Conservation (phyloP, 2,888 invertebrate genomes). For the Aromia moschata region DNA sequence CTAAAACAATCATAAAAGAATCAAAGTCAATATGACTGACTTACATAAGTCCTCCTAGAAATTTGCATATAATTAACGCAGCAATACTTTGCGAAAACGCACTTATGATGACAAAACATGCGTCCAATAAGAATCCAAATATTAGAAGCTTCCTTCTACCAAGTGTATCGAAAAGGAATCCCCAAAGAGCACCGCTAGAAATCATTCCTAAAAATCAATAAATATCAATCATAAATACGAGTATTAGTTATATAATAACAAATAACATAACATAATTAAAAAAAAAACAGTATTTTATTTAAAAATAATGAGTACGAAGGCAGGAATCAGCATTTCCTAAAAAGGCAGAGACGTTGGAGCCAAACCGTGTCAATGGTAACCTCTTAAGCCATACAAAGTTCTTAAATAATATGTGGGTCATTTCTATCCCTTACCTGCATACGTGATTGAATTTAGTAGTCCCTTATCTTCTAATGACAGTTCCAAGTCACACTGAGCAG, state of each 20-base stretch:
- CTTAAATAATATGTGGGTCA: no score
- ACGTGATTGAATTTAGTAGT: conserved; percentile 74
- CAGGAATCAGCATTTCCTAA: no score
- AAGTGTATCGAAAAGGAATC: conserved; percentile 77
- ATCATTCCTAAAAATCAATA: conserved; percentile 70
- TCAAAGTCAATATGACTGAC: no score
- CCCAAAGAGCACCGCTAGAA: conserved; percentile 78
- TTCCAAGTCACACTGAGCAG: conserved; percentile 77
- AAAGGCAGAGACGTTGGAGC: no score
- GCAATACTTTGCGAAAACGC: conserved; percentile 73
- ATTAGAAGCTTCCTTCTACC: conserved; percentile 75
- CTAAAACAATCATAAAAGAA: neutral
- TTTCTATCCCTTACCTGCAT: conserved; percentile 70
- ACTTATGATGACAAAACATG: conserved; percentile 70
- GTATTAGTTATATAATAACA: no score
- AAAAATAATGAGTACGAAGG: no score
- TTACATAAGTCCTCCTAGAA: conserved; percentile 57
- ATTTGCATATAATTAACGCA: conserved; percentile 74
- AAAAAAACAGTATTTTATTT: no score
- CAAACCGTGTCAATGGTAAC: no score
- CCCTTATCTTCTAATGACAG: conserved; percentile 77
- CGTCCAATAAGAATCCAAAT: conserved; percentile 72
- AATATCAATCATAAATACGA: no score
- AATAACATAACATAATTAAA: no score
- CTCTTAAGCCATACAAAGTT: no score